Evolutionary conservation across 1,140 invertebrate genomes (phyloP).

Genomic region (Dendroctonus ponderosae): DNA sequence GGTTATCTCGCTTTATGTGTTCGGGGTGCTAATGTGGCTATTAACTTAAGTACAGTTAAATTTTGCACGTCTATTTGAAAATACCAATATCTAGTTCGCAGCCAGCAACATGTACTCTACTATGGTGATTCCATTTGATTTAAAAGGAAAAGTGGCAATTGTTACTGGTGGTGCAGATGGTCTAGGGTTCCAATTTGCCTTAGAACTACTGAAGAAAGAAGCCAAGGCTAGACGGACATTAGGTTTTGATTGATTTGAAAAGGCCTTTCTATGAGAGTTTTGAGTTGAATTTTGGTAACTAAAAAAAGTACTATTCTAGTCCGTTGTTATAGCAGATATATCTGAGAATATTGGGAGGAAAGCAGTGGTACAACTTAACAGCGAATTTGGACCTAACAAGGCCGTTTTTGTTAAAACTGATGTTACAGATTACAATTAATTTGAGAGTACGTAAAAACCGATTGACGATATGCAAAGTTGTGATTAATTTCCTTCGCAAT

Average conservation of each 20-base stretch:
- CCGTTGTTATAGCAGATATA: slow-evolving; percentile 43
- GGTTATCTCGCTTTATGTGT: too few relatives aligned
- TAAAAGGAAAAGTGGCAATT: slow-evolving; percentile 1
- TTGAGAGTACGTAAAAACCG: too few relatives aligned
- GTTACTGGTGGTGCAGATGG: neutral
- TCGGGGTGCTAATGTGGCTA: too few relatives aligned
- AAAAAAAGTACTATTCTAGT: slow-evolving; percentile 27
- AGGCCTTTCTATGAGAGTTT: too few relatives aligned
- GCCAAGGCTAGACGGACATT: neutral
- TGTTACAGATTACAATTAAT: slow-evolving; percentile 8
- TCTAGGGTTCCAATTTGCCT: neutral
- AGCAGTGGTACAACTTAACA: slow-evolving; percentile 35
- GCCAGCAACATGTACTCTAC: too few relatives aligned
- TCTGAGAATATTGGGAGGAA: slow-evolving; percentile 32
- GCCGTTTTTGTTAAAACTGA: slow-evolving; percentile 41
- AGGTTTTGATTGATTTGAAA: neutral
- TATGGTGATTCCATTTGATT: neutral
- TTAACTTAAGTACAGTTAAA: too few relatives aligned
- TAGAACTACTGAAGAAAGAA: neutral
- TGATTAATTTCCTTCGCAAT: too few relatives aligned
- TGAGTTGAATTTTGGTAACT: too few relatives aligned
- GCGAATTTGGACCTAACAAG: slow-evolving; percentile 40
- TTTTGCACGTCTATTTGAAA: too few relatives aligned
- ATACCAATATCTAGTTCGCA: too few relatives aligned
- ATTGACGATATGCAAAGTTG: too few relatives aligned